Base-by-base conservation (phyloP, 1,140 invertebrate genomes). In the Trypoxylus dichotomus region DNA sequence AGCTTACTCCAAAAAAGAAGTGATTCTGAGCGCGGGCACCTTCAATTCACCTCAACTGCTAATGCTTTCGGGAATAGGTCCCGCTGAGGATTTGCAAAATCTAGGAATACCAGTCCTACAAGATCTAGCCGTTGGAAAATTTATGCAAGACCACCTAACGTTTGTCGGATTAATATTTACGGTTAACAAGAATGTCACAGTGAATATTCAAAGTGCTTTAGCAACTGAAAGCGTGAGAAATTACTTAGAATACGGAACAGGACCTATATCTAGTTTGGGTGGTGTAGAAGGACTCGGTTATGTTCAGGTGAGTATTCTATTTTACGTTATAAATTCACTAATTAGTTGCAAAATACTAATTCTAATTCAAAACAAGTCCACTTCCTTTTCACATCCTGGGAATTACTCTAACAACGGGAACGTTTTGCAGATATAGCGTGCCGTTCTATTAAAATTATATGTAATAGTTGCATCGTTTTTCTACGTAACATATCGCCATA, bases 71-170 rank as follows among this genome's bases (percentile, higher is more conserved):
- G 91, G 91, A 27, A 86, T 92, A 54, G 91, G 91, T 8, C 90
- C 90, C 10, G 82, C 77, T 43, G 79, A 87, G 58, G 86, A 91
- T 41, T 83, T 92, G 6, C 8, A 91, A 68, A 89, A 91, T 27
- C 85, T 95, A 1, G 90, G 88, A 43, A 92, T 96, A 27, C 87
- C 89, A 0, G 85, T 92, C 0, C 85, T 94, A 10, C 86, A 92
- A 82, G 89, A 93, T 78, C 85, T 93, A 11, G 90, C 88, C 72
- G 94, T 94, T 0, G 94, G 94, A 0, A 86, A 91, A 81, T 91
- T 90, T 8, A 82, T 95, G 24, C 92, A 93, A 81, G 94, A 96
- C 80, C 94, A 96, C 80, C 87, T 94, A 74, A 91, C 90, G 6
- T 93, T 92, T 79, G 86, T 91, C 0, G 93, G 91, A 1, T 81